A percentile compares a stretch with the other conserved stretches of the same genome.
Evolutionary conservation across 2,888 invertebrate species (phyloP).

Genomic region (Chironomus tentans): DNA sequence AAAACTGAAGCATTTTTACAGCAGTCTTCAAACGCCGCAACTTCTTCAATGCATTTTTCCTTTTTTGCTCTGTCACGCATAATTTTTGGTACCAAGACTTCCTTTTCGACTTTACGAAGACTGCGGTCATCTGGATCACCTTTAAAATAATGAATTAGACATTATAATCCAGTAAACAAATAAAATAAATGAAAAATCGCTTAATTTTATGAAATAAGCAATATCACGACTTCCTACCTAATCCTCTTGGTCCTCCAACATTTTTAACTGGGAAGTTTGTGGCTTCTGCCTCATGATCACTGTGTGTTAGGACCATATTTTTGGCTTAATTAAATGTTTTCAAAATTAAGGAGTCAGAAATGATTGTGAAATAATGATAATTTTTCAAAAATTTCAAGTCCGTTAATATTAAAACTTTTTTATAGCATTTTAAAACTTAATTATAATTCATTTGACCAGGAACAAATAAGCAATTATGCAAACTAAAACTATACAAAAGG

Average conservation of each 20-base stretch:
- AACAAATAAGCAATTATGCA: no score
- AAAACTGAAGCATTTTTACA: constrained; percentile 58
- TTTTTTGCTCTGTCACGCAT: constrained; percentile 72
- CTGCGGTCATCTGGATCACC: constrained; percentile 77
- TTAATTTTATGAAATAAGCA: neutral
- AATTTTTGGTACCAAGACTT: constrained; percentile 80
- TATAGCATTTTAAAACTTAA: neutral
- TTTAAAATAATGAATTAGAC: constrained; percentile 34
- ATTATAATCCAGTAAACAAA: neutral
- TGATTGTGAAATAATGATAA: no score
- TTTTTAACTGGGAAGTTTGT: neutral
- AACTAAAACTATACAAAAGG: no score
- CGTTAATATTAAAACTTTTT: no score
- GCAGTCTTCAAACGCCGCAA: constrained; percentile 60
- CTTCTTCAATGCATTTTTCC: constrained; percentile 68
- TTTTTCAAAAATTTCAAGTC: no score
- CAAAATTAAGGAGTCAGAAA: no score
- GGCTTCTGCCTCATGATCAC: neutral
- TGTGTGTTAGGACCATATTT: neutral
- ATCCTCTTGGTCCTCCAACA: neutral
- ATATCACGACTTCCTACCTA: neutral
- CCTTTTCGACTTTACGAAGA: constrained; percentile 79
- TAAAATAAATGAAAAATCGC: neutral
- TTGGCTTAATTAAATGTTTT: neutral
- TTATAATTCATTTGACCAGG: no score